Base-by-base conservation (phyloP, 2,888 invertebrate genomes). In the Caenorhabditis parvicauda region DNA sequence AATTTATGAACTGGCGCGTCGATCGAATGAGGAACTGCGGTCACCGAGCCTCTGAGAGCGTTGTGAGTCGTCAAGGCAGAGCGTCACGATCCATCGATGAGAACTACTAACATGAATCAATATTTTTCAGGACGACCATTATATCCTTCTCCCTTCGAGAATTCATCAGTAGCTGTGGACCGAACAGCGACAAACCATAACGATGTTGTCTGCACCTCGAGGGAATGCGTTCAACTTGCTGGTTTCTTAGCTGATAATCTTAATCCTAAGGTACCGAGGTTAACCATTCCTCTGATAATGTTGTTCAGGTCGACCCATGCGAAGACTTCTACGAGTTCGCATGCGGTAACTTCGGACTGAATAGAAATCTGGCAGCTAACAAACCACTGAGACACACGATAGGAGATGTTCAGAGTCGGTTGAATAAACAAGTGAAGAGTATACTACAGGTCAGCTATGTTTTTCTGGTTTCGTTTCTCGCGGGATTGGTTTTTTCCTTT, bases 241-340 rank as follows among this genome's bases (percentile, higher is more conserved):
- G 73, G 73, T 7, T 74, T 79, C 42, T 65, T 77, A 17, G 67
- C 74, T 22, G 67, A 74, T 17, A 77, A 77, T 59, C 49, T 78
- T 24, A 78, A 77, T 59, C 67, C 72, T n/a, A 76, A 70, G 48
- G n/a, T n/a, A n/a, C n/a, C n/a, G n/a, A n/a, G n/a, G 74, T 74
- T 14, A 22, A 41, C 21, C n/a, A 17, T 12, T 41, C 21, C n/a
- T 41, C 7, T 9, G 17, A 41, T 29, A n/a, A 53, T 2, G 39
- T 1, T 24, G 29, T 59, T 24, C 49, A 75, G 71, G 64, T 71
- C 2, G 67, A 78, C 49, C 78, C 79, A 0, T 78, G 78, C 50
- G 70, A 75, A 24, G 76, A 78, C 47, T 79, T 78, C 48, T 78
- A 78, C 59, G 79, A 77, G 39, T 78, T 69, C 54, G 76, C 76